Conservation (phyloP, 2,888 invertebrate genomes). For the Ormyrus nitidulus region DNA sequence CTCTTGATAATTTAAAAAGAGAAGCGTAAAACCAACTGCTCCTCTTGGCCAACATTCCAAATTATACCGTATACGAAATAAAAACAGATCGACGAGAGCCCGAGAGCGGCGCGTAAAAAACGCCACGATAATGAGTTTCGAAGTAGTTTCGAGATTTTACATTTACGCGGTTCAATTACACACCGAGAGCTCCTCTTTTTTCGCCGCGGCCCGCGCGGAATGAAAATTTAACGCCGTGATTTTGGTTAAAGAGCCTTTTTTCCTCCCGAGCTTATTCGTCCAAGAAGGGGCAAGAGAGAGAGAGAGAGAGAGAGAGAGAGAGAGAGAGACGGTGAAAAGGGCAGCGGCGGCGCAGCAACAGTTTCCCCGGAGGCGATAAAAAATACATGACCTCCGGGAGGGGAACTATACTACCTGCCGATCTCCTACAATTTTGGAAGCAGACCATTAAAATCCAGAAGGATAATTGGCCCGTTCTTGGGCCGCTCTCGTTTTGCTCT, state of each 20-base stretch:
- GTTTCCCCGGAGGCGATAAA: slow-evolving; percentile 67
- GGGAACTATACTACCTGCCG: slow-evolving; percentile 26
- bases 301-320: no score
- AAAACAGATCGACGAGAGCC: slow-evolving; percentile 7
- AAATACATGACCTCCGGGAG: slow-evolving; percentile 60
- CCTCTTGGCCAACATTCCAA: slow-evolving; percentile 32
- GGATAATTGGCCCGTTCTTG: slow-evolving; percentile 65
- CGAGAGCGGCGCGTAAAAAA: slow-evolving; percentile 3
- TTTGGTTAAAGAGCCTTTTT: slow-evolving; percentile 24
- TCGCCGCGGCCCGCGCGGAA: background rate
- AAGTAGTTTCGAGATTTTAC: slow-evolving; percentile 39
- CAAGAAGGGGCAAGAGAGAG: background rate
- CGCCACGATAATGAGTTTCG: slow-evolving; percentile 20
- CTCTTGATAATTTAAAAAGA: slow-evolving; percentile 42
- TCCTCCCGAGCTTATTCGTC: background rate
- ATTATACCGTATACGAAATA: slow-evolving; percentile 22
- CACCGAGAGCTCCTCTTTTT: slow-evolving; percentile 10
- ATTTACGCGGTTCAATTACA: slow-evolving; percentile 24
- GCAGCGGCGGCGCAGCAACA: background rate
- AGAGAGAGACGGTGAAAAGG: slow-evolving; percentile 13
- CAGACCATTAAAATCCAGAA: slow-evolving; percentile 69
- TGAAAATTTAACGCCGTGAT: slow-evolving; percentile 23
- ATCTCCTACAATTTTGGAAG: slow-evolving; percentile 69
- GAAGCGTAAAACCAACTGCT: background rate
- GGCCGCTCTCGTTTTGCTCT: slow-evolving; percentile 38